phyloP scores from a whole-genome alignment of 2,113 vertebrate species.

The Bombycilla garrulus region DNA sequence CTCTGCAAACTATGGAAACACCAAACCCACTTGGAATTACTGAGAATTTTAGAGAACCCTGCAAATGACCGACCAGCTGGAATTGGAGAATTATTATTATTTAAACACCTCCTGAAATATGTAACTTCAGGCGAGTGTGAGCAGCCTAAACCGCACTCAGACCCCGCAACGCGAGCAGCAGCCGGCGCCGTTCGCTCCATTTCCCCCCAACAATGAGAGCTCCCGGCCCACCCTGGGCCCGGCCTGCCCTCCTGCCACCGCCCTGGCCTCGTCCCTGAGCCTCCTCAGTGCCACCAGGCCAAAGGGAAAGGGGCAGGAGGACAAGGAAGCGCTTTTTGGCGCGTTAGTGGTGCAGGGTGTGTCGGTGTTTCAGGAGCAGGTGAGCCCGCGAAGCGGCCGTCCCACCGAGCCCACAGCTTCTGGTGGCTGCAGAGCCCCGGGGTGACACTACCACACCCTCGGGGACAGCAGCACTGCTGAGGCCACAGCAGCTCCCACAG shows the following conservation, averaged over 20 bases:
- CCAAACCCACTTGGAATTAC: neutral
- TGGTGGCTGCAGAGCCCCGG: neutral
- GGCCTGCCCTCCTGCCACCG: neutral
- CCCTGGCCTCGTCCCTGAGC: neutral
- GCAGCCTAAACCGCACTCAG: neutral
- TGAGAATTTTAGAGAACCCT: neutral
- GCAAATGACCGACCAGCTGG: neutral
- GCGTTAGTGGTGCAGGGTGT: too few relatives aligned
- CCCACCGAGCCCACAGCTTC: neutral
- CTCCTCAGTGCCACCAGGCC: neutral
- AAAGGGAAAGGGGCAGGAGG: rapidly evolving
- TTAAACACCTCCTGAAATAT: neutral
- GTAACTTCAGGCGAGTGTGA: neutral
- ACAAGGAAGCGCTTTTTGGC: neutral
- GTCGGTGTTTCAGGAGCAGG: neutral
- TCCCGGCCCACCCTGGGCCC: neutral
- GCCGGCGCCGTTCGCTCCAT: neutral
- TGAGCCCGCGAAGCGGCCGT: neutral
- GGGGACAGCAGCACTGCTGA: neutral
- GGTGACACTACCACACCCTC: neutral
- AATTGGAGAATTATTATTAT: neutral
- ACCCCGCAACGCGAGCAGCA: neutral
- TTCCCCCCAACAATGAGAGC: neutral
- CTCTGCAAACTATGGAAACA: neutral
- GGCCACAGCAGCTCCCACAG: neutral